Percentiles rank a stretch among this genome's conserved stretches.
Evolutionary conservation across 2,888 invertebrate genomes (phyloP).

Genomic region (Mesodorylaimus sp.): DNA sequence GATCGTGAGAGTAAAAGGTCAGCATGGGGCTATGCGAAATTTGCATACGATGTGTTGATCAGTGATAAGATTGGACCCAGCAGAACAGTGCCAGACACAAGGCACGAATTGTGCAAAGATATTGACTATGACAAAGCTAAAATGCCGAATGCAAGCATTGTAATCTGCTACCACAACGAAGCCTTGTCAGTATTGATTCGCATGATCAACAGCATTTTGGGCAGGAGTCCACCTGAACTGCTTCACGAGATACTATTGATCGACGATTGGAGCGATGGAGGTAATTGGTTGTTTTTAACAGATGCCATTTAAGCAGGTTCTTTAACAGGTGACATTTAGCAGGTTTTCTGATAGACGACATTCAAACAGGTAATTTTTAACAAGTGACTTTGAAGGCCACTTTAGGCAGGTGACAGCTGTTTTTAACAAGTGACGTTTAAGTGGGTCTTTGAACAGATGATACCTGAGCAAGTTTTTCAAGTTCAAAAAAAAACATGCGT

Average conservation of each 20-base stretch:
- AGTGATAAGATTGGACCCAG: slow-evolving; percentile 65
- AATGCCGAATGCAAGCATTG: slow-evolving; percentile 79
- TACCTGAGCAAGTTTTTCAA: no score
- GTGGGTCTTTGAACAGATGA: no score
- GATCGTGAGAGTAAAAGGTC: slow-evolving; percentile 7
- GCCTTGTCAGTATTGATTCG: slow-evolving; percentile 87
- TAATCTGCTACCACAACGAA: slow-evolving; percentile 97
- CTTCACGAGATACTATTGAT: slow-evolving; percentile 28
- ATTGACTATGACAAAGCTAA: slow-evolving; percentile 30
- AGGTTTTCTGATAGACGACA: no score
- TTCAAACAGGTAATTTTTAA: no score
- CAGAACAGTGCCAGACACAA: slow-evolving; percentile 63
- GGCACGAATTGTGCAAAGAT: slow-evolving; percentile 47
- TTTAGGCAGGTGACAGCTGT: no score
- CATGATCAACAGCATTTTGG: slow-evolving; percentile 22
- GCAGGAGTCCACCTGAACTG: slow-evolving; percentile 18
- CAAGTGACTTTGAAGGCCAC: no score
- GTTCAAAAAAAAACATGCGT: no score
- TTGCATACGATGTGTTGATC: slow-evolving; percentile 80
- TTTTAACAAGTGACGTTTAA: no score
- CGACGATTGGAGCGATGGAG: slow-evolving; percentile 24
- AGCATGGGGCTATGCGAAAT: slow-evolving; percentile 51
- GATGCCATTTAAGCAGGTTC: no score
- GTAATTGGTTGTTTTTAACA: no score
- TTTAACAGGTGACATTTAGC: no score